These are phyloP conservation scores for Psettodes erumei DNA, from an alignment of 2,113 vertebrate species.

Conservation along the genomic window DNA sequence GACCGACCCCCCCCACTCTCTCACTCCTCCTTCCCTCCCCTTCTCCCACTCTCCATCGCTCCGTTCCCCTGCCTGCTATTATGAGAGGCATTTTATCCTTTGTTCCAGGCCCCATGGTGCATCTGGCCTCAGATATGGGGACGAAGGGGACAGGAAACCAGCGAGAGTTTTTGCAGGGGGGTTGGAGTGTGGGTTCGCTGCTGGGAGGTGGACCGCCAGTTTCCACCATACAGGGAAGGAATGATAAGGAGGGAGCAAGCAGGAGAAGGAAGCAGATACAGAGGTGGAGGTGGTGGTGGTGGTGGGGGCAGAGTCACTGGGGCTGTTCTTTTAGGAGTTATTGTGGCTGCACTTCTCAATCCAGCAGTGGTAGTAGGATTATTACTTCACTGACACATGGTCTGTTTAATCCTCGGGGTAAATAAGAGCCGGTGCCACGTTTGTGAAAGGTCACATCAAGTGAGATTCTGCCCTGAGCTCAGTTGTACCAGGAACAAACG, in stretches of 20 bases:
- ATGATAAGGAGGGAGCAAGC: slow-evolving; percentile 65
- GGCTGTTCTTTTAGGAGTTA: slow-evolving; percentile 14
- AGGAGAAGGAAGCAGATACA: slow-evolving; percentile 67
- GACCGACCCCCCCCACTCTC: slow-evolving; percentile 25
- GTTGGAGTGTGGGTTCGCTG: slow-evolving; percentile 62
- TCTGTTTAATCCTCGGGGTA: slow-evolving; percentile 19
- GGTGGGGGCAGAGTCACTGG: slow-evolving; percentile 27
- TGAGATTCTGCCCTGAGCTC: slow-evolving; percentile 12
- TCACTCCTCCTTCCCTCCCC: slow-evolving; percentile 55
- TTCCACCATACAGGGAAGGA: slow-evolving; percentile 72
- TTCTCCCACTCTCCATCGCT: slow-evolving; percentile 68
- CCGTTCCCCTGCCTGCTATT: slow-evolving; percentile 79
- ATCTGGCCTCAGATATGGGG: slow-evolving; percentile 84
- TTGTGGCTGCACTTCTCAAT: neutral
- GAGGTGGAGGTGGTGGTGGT: slow-evolving; percentile 27
- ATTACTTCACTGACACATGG: slow-evolving; percentile 17
- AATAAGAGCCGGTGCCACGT: slow-evolving; percentile 15
- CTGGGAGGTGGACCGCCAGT: slow-evolving; percentile 63
- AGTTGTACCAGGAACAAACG: slow-evolving; percentile 19
- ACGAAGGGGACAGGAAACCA: slow-evolving; percentile 76
- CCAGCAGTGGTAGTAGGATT: slow-evolving; percentile 20
- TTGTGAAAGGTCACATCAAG: slow-evolving; percentile 18
- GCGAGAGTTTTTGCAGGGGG: slow-evolving; percentile 60
- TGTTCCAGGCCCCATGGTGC: slow-evolving; percentile 83
- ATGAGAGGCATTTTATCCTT: slow-evolving; percentile 84